Evolutionary conservation across 2,888 invertebrate species (phyloP), one percentile per base, ranked within the genome.

Genomic region (Polia nebulosa): DNA sequence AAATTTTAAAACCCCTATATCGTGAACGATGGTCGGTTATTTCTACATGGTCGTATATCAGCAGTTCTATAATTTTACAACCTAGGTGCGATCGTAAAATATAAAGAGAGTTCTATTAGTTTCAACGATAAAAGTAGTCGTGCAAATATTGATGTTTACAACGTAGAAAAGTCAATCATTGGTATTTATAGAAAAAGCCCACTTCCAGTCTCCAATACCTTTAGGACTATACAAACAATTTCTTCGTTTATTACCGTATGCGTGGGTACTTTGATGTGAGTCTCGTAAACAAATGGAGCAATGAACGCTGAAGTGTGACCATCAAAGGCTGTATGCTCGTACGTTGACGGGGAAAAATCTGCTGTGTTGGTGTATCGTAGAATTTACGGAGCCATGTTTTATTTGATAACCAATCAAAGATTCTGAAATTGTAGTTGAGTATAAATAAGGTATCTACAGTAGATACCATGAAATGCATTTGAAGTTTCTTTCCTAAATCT

Each of bases 281-380:
- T 36, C 67, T 58, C 51, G 53, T 56, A 58, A 62, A 67, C 49
- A 72, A 77, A 72, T 62, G 78, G 62, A 78, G 67, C 67, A 77
- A 62, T 67, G 72, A 59, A 72, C 72, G 67, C 15, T 67, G 61
- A 77, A 76, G 76, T 55, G 53, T 20, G 45, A 53, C 66, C 57
- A 55, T 72, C 72, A 77, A 72, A 76, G 72, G 61, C 25, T 39
- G 61, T 51, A 27, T 51, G 41, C 76, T 45, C 41, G 17, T 32
- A n/a, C n/a, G n/a, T n/a, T n/a, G n/a, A n/a, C n/a, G 15, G n/a
- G 15, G 52, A 49, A 49, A 60, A 75, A 36, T 47, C 56, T 68
- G 34, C 34, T 25, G n/a, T n/a, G 15, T 32, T 25, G n/a, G 17
- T 3, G 17, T 59, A 27, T 53, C 17, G n/a, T 29, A 13, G 13